Evolutionary conservation across 2,888 invertebrate genomes (phyloP), one percentile per base, ranked within the genome.

Genomic region (Drosophila leonis): DNA sequence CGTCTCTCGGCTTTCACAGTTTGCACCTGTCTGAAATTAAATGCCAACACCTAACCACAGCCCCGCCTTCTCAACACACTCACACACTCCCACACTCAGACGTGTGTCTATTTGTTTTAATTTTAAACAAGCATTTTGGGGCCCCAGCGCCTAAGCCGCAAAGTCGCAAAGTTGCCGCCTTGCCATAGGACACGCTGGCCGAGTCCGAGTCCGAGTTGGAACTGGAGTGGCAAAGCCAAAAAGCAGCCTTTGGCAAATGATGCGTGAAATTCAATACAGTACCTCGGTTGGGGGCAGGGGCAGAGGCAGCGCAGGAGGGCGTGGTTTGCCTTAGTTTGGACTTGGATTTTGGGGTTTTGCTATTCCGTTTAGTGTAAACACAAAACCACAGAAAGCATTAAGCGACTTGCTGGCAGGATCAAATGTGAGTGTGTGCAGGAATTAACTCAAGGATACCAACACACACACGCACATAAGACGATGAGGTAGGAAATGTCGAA

Each of bases 221-320:
- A 18, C 13, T 35, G 61, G 9, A 61, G 29, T 29, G 66, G 65
- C 48, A 60, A 76, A 54, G 52, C 64, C 78, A 54, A 61, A 70
- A 80, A 57, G 65, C 72, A 81, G 82, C 87, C 87, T 83, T 81
- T 73, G 73, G 82, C 84, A 88, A 86, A 85, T 85, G 87, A 86
- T 79, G 84, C 87, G 79, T 85, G 84, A 88, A 85, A 85, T 88
- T 85, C 89, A 85, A 85, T 85, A 85, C 87, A 81, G 65, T 67
- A 67, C 77, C 65, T 8, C 9, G 0, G 20, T 0, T 7, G 5
- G 29, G 7, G 24, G 15, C 8, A 27, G 24, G 24, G 44, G 24
- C 8, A 10, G 3, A 37, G 27, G n/a, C 0, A 0, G 10, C 0
- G 12, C n/a, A 9, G 12, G 35, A 12, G 39, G n/a, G 8, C 15